Base-by-base conservation (phyloP, 2,888 invertebrate genomes). In the Penaeus monodon region DNA sequence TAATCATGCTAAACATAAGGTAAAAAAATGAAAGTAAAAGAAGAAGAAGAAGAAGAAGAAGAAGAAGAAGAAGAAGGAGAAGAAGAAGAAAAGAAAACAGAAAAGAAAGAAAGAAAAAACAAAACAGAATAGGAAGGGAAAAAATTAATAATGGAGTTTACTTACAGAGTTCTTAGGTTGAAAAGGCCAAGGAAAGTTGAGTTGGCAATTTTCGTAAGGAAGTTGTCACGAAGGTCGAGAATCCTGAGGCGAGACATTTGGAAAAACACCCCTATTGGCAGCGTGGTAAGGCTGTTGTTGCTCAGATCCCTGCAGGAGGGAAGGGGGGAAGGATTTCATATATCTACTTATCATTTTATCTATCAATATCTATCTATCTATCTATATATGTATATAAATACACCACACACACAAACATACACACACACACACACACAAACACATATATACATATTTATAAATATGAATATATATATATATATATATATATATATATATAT, bases 191-290 rank as follows among this genome's bases (percentile, higher is more conserved):
- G 93, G 93, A 98, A 97, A 8, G 95, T 94, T 57, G 95, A 95
- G 85, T 95, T 94, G 86, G 94, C 94, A 80, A 98, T 92, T 82
- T 93, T 93, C 65, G 94, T 94, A 89, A 98, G 93, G 90, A 95
- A 94, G 93, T 98, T 98, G 93, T 98, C 96, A 92, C 97, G 98
- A 86, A 98, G 94, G 82, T 97, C 94, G 84, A 91, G 87, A 64
- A 91, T 90, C 33, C 89, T 84, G 14, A 92, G 91, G 74, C 92
- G 88, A 90, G 91, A 91, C 57, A 92, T 90, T 65, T 90, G 87
- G 29, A 86, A 87, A 90, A 92, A 92, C 24, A 91, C 87, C 20
- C 91, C 91, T 22, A 90, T 91, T 3, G 91, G 91, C 8, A 92
- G 87, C 6, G 78, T 44, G 2, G 78, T 81, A n/a, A 92, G 91